Conservation (phyloP, 2,888 invertebrate species). For the Lysandra bellargus region DNA sequence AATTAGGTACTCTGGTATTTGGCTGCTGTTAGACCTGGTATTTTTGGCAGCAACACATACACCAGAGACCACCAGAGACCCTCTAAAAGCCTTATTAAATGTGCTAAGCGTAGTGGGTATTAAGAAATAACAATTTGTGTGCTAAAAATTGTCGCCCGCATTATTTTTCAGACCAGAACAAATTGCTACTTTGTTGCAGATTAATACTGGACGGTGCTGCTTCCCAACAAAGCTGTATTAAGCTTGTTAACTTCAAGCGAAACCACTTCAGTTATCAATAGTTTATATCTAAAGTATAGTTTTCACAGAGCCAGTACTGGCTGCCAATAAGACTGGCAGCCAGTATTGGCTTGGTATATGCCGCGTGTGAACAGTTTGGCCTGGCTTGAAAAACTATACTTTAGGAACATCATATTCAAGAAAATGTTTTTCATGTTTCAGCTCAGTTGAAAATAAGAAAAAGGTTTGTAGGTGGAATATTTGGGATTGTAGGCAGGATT, state of each 20-base stretch:
- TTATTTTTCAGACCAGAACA: conserved; percentile 24
- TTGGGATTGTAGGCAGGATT: neutral
- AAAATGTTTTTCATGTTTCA: too few relatives aligned
- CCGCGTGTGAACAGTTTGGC: too few relatives aligned
- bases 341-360: too few relatives aligned
- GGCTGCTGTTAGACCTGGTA: neutral
- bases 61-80: neutral
- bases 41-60: neutral
- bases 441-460: too few relatives aligned
- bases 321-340: too few relatives aligned
- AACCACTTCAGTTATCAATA: conserved; percentile 1
- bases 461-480: neutral
- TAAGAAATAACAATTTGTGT: conserved; percentile 6
- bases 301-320: too few relatives aligned
- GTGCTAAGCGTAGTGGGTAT: neutral
- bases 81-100: neutral
- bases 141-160: conserved; percentile 15
- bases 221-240: conserved; percentile 9
- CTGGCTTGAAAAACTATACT: too few relatives aligned
- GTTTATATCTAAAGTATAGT: neutral
- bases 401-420: too few relatives aligned
- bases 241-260: neutral
- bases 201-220: conserved; percentile 23
- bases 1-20: neutral
- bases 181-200: conserved; percentile 28